Evolutionary conservation across 1,140 invertebrate genomes (phyloP), one percentile per base, ranked within the genome.

Genomic region (Melanaphis sacchari): DNA sequence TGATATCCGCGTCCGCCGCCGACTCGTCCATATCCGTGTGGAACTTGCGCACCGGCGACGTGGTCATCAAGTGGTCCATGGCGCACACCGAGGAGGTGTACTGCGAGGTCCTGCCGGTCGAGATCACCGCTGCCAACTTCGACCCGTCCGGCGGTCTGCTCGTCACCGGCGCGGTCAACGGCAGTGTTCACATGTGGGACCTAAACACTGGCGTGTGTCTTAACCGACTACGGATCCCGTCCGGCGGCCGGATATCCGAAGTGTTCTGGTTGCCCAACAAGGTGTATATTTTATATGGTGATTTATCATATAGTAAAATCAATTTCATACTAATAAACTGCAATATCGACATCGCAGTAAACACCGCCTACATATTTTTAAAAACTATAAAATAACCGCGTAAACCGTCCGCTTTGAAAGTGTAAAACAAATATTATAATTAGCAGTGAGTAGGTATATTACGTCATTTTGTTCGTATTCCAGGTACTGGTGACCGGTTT

Each of bases 61-160:
- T 96, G 41, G 96, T 97, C 93, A 96, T 96, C 85, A 95, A 97
- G 84, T 96, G 97, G 15, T 96, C 96, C 85, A 96, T 96, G 94
- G 97, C 97, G 46, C 97, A 97, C 94, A 96, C 96, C 18, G 95
- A 96, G 54, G 95, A 96, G 90, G 94, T 96, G 38, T 96, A 96
- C 94, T 96, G 97, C 21, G 96, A 96, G 94, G 94, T 95, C 40
- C 95, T 96, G 76, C 96, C 96, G 5, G 96, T 98, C 54, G 97
- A 97, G 95, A 97, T 98, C 49, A 97, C 97, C 0, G 96, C 97
- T 0, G 97, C 97, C 21, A 96, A 96, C 94, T 98, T 98, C 95
- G 97, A 98, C 95, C 96, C 96, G 3, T 96, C 96, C 3, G 95
- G 96, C 91, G 96, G 97, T 94, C 95, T 97, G 85, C 95, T 98